Conservation (phyloP, 2,797 vertebrate genomes). For the Tarsius wallacei region DNA sequence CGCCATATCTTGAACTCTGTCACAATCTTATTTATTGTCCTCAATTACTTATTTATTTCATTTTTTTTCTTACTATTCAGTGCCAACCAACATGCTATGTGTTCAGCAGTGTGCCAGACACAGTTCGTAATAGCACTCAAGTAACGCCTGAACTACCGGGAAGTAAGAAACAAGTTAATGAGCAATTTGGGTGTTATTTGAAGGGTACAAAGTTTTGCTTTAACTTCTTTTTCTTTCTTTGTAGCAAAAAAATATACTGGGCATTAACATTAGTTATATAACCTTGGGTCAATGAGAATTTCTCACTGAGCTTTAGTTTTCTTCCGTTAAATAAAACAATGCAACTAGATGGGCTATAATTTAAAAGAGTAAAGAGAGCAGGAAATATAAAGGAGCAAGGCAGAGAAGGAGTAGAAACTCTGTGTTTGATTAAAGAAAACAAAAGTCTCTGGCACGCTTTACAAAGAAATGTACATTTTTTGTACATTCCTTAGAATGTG, state of each 20-base stretch:
- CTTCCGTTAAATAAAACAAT: neutral
- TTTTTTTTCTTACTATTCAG: neutral
- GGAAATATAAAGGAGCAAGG: neutral
- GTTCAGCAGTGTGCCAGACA: neutral
- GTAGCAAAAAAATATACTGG: neutral
- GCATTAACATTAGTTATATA: neutral
- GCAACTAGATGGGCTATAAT: neutral
- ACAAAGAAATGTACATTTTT: neutral
- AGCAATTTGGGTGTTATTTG: neutral
- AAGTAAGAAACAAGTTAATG: neutral
- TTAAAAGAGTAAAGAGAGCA: neutral
- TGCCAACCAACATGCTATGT: neutral
- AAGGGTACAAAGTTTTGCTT: neutral
- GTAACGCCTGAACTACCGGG: too few species aligned
- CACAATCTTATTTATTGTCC: neutral
- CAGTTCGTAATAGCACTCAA: neutral
- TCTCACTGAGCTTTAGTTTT: neutral
- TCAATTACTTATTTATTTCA: neutral
- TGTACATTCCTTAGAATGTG: neutral
- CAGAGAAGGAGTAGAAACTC: neutral
- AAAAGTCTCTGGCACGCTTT: neutral
- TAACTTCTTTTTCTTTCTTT: neutral
- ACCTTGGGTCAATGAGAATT: neutral
- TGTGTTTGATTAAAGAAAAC: neutral
- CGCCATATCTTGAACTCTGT: too few species aligned